These are phyloP conservation scores for Cariama cristata DNA, from an alignment of 2,113 vertebrate genomes.

Conservation along the genomic window DNA sequence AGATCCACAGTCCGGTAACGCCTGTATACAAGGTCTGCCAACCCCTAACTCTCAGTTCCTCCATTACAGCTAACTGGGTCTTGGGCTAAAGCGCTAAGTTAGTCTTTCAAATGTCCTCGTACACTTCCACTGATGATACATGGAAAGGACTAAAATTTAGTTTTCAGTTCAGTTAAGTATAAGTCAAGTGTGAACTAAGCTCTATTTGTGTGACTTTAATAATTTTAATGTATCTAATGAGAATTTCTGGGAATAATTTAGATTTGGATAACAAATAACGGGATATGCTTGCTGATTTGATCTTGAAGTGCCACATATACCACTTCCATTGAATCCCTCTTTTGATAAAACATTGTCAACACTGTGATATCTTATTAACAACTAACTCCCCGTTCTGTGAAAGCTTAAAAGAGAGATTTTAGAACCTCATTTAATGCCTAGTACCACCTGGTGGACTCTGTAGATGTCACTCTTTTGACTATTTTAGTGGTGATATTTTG, in stretches of 20 bases:
- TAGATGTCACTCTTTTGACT: neutral
- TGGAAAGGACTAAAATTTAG: neutral
- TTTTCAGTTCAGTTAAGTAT: neutral
- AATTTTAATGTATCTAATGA: neutral
- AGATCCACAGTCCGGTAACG: neutral
- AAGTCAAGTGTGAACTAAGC: neutral
- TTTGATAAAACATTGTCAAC: neutral
- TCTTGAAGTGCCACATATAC: neutral
- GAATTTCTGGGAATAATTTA: neutral
- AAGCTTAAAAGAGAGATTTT: neutral
- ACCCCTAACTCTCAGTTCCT: neutral
- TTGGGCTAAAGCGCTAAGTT: rapidly evolving
- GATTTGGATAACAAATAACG: neutral
- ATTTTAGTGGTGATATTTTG: neutral
- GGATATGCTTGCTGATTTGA: neutral
- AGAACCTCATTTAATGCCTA: neutral
- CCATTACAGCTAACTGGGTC: neutral
- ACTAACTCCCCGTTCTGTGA: neutral
- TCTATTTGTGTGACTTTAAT: neutral
- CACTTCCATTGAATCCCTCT: neutral
- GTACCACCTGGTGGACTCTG: neutral
- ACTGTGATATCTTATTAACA: neutral
- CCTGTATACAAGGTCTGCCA: neutral
- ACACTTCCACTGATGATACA: neutral
- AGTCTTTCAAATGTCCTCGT: neutral